Percentiles rank a stretch among this genome's conserved stretches.
Conservation (phyloP, 2,113 vertebrate species). For the Mustelus asterias region DNA sequence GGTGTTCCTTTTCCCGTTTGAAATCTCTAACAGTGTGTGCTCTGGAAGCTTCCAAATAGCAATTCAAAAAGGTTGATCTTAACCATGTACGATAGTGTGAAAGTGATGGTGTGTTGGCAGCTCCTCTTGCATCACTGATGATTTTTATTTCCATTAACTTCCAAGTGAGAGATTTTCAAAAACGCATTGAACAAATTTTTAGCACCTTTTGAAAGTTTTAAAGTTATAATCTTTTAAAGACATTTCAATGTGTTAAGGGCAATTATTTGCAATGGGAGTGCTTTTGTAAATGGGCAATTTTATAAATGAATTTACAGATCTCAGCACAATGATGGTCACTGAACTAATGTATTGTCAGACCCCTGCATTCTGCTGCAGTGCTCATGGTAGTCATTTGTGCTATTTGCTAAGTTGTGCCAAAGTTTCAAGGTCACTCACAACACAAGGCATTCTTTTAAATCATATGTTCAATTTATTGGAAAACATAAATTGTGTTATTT, state of each 20-base stretch:
- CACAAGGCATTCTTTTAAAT: not conserved
- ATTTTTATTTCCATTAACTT: not conserved
- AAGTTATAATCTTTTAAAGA: not conserved
- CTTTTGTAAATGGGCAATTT: not conserved
- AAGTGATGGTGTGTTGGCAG: not conserved
- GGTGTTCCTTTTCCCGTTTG: too few relatives aligned
- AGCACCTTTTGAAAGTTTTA: not conserved
- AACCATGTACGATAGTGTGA: not conserved
- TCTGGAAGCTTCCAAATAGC: too few relatives aligned
- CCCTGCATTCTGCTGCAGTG: not conserved
- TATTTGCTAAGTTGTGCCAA: not conserved
- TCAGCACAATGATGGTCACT: not conserved
- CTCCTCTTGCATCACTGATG: too few relatives aligned
- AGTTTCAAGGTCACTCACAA: not conserved
- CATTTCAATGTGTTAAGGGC: not conserved
- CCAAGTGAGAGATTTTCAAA: not conserved
- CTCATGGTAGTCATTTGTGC: not conserved
- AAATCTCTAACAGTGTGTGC: too few relatives aligned
- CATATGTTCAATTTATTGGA: not conserved
- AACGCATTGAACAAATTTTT: not conserved
- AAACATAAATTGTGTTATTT: not conserved
- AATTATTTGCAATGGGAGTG: not conserved
- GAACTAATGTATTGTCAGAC: not conserved
- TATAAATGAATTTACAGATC: not conserved
- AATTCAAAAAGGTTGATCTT: too few relatives aligned